Evolutionary conservation across 2,113 vertebrate genomes (phyloP), one percentile per base, ranked within the genome.

Genomic region (Heptranchias perlo): DNA sequence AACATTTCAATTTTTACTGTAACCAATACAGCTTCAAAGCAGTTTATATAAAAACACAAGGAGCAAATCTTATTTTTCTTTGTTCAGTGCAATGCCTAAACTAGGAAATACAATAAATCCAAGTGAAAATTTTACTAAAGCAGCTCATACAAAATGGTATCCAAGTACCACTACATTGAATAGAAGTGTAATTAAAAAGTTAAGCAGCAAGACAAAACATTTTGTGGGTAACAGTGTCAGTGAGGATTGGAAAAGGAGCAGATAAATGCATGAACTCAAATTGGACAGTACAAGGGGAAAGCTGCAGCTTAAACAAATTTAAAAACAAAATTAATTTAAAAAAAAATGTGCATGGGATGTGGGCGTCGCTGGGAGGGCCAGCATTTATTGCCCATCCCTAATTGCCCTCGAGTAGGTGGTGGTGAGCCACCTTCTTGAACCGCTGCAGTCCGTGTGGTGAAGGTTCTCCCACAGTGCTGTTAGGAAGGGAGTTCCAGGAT

Each of bases 241-340:
- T 64, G 23, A 94, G 58, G 91, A 58, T 28, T 62, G 16, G 61
- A 64, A 64, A 64, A 62, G n/a, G 14, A 94, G 4, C 69, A 25
- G 31, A 44, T n/a, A n/a, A n/a, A n/a, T n/a, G n/a, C n/a, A n/a
- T 65, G 92, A 94, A 94, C 2, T 94, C n/a, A 65, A 65, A 94
- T n/a, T 92, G 31, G 0, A 65, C 7, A 62, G 54, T 8, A 25
- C 2, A 16, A 39, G 16, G 31, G 16, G 35, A 93, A 44, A 62
- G 25, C 25, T 65, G 65, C 5, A 65, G 61, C 0, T n/a, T n/a
- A 31, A 92, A n/a, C 89, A 61, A 92, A 21, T n/a, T 8, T 6
- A 52, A 25, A 87, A 82, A 82, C 78, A 82, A 44, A 91, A 91
- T 31, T 61, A 61, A 61, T n/a, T n/a, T n/a, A n/a, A n/a, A n/a